These are phyloP conservation scores for Cryptophagus acutangulus DNA, from an alignment of 2,888 invertebrate genomes.

Conservation along the genomic window DNA sequence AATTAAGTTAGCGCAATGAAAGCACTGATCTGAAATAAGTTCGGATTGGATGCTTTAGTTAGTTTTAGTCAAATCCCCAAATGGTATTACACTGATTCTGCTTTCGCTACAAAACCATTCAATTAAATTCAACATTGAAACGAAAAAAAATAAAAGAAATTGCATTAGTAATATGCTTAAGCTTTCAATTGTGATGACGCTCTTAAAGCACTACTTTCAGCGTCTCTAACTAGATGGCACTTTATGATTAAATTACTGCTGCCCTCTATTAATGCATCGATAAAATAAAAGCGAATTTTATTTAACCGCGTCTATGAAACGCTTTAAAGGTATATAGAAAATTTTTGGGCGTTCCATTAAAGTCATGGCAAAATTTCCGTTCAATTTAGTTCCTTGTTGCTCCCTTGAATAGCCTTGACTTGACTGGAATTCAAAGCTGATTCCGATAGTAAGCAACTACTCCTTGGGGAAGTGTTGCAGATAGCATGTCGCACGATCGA, in stretches of 20 bases:
- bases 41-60: too few species aligned
- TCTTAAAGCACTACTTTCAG: too few species aligned
- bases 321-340: conserved; percentile 34
- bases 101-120: too few species aligned
- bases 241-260: too few species aligned
- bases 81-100: too few species aligned
- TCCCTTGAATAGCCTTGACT: conserved; percentile 31
- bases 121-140: too few species aligned
- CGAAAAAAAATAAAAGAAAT: too few species aligned
- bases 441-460: conserved; percentile 18
- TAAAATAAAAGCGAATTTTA: conserved; percentile 14
- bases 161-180: too few species aligned
- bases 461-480: conserved; percentile 29
- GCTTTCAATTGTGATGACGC: too few species aligned
- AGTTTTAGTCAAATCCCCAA: too few species aligned
- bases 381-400: conserved; percentile 45
- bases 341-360: conserved; percentile 41
- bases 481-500: conserved; percentile 34
- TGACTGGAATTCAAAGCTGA: conserved; percentile 20
- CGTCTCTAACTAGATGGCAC: too few species aligned
- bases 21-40: neutral
- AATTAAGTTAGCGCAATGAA: neutral
- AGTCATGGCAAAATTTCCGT: conserved; percentile 42
- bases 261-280: conserved; percentile 20
- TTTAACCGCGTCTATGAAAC: conserved; percentile 19